Conservation (phyloP, 2,113 vertebrate genomes). For the Myrmophylax atrothorax region DNA sequence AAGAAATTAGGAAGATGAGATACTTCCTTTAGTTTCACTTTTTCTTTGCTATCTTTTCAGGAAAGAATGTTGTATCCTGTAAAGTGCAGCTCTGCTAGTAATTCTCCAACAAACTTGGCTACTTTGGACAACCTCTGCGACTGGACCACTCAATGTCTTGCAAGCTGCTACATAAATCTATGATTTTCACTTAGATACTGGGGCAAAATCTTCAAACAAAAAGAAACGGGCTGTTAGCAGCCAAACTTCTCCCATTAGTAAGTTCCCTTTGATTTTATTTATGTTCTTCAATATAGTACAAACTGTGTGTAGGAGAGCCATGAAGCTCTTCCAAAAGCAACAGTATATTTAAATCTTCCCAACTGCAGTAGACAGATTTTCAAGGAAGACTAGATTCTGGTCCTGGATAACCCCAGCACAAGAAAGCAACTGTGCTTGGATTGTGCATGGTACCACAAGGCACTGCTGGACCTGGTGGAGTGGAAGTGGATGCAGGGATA, state of each 20-base stretch:
- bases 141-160: not conserved
- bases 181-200: not conserved
- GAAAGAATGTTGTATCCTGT: not conserved
- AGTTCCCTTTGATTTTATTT: not conserved
- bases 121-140: not conserved
- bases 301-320: fast-evolving
- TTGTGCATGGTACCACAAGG: not conserved
- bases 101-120: not conserved
- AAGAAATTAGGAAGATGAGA: not conserved
- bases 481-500: not conserved
- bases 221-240: not conserved
- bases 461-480: not conserved
- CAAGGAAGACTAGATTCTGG: not conserved
- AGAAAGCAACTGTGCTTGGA: not conserved
- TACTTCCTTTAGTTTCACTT: not conserved
- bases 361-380: not conserved
- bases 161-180: not conserved
- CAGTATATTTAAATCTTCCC: not conserved
- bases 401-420: not conserved
- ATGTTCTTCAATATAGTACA: not conserved
- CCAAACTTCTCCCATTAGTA: not conserved
- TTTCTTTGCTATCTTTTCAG: not conserved
- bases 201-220: not conserved
- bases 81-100: not conserved
- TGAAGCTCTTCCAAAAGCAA: not conserved